Conservation (phyloP, 1,140 invertebrate species). For the Ceratina calcarata region DNA sequence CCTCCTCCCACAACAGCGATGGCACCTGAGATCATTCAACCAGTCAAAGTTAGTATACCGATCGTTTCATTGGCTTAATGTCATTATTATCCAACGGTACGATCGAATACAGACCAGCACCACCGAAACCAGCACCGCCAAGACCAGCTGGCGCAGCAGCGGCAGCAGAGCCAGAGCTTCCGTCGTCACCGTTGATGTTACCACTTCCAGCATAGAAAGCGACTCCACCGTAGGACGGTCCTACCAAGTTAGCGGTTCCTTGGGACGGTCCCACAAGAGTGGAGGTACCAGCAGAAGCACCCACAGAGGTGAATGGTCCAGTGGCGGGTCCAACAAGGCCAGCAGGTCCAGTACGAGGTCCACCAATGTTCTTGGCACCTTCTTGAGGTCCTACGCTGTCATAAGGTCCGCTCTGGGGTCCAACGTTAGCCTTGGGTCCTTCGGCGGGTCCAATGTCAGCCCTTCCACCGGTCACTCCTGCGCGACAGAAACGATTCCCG, state of each 20-base stretch:
- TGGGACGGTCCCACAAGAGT: constrained; percentile 78
- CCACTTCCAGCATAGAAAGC: constrained; percentile 78
- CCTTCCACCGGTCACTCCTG: constrained; percentile 78
- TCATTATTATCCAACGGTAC: not conserved
- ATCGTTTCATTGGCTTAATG: not conserved
- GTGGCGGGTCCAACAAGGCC: constrained; percentile 78
- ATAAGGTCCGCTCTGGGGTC: constrained; percentile 78
- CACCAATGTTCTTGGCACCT: constrained; percentile 78
- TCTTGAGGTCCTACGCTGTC: constrained; percentile 79
- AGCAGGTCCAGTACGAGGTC: constrained; percentile 79
- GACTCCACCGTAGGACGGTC: constrained; percentile 78
- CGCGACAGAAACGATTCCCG: constrained; percentile 10
- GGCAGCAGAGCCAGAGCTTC: constrained; percentile 78
- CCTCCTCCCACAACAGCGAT: constrained; percentile 78
- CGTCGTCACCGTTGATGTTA: constrained; percentile 80
- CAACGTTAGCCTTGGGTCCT: constrained; percentile 79
- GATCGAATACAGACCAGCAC: constrained; percentile 35
- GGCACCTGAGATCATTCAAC: constrained; percentile 68
- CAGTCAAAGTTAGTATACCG: not conserved
- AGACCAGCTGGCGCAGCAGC: constrained; percentile 76
- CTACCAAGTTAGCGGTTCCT: constrained; percentile 77
- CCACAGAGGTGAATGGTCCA: constrained; percentile 77
- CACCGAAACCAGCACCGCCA: constrained; percentile 56
- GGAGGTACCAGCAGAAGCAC: constrained; percentile 77
- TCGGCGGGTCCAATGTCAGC: constrained; percentile 80